Percentiles rank a stretch among this genome's conserved stretches.
Evolutionary conservation across 2,797 vertebrate species (phyloP).

Genomic region (Sitta carolinensis): DNA sequence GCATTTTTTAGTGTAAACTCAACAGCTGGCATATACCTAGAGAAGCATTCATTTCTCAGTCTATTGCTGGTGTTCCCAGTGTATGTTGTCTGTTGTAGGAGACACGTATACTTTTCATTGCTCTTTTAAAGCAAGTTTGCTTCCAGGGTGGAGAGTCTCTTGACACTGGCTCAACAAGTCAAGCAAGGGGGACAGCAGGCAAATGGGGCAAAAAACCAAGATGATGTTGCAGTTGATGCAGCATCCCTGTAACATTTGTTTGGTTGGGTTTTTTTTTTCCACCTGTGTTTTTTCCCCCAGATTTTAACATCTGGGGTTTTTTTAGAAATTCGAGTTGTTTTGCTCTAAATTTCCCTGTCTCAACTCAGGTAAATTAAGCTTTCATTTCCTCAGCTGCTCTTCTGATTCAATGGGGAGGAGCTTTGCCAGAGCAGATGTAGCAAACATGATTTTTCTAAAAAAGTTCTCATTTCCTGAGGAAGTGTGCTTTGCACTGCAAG

Average conservation of each 20-base stretch:
- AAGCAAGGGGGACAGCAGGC: neutral
- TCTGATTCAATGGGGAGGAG: neutral
- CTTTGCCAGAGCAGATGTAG: neutral
- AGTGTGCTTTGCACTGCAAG: neutral
- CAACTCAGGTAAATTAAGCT: neutral
- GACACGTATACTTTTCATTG: neutral
- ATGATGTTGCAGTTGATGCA: neutral
- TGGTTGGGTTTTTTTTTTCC: neutral
- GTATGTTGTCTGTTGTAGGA: neutral
- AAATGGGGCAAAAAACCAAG: neutral
- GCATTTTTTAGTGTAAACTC: neutral
- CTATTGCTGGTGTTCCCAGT: neutral
- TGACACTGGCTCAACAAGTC: neutral
- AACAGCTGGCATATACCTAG: slow-evolving; percentile 37
- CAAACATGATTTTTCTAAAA: neutral
- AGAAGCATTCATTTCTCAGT: neutral
- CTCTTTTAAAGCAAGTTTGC: neutral
- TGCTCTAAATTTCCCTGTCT: neutral
- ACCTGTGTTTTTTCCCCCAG: neutral
- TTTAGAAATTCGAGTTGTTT: neutral
- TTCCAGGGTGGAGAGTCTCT: neutral
- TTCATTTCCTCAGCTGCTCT: neutral
- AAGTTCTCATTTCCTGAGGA: neutral
- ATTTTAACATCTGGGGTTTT: neutral
- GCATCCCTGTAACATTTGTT: neutral